Base-by-base conservation (phyloP, 2,888 invertebrate species). In the Thera britannica region DNA sequence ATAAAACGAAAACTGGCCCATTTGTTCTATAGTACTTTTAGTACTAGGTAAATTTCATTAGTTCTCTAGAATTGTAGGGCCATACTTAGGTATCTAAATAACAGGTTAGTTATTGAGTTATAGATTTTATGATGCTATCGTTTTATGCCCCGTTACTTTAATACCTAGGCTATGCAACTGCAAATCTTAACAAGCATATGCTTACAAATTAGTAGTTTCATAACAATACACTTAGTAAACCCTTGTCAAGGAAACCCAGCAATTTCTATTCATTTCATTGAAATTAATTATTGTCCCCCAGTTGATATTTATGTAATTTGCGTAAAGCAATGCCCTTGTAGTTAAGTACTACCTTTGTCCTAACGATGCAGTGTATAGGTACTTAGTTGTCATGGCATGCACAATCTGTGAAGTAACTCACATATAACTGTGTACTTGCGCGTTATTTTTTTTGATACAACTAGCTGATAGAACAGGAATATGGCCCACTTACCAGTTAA, bases 241-340 rank as follows among this genome's bases (percentile, higher is more conserved):
- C 70, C 72, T 71, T 69, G 70, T 71, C 72, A 82, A 76, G 76
- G 77, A 77, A 74, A 79, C 77, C 77, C 73, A 74, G 72, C 83
- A 81, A 83, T 84, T 86, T 79, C 75, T 78, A 83, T 80, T 83
- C 81, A 85, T 85, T 84, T 70, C 58, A 64, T 66, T 66, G 63
- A 57, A 57, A 58, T 83, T 88, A 88, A 89, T 87, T 89, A 89
- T 87, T 89, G 88, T 85, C 82, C 79, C 79, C 77, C 78, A 80
- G 75, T 82, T 85, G 78, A 86, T 78, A 88, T 90, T 89, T 84
- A 81, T 71, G 84, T 80, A 80, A 89, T 90, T 90, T 89, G 89
- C 86, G 83, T 89, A 89, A 62, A 87, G 80, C 73, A 75, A 75
- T 83, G 85, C 84, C 84, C 85, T 86, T 85, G 88, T 49, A 54